Evolutionary conservation across 2,888 invertebrate species (phyloP), one percentile per base, ranked within the genome.

Genomic region (Gryllus longicercus): DNA sequence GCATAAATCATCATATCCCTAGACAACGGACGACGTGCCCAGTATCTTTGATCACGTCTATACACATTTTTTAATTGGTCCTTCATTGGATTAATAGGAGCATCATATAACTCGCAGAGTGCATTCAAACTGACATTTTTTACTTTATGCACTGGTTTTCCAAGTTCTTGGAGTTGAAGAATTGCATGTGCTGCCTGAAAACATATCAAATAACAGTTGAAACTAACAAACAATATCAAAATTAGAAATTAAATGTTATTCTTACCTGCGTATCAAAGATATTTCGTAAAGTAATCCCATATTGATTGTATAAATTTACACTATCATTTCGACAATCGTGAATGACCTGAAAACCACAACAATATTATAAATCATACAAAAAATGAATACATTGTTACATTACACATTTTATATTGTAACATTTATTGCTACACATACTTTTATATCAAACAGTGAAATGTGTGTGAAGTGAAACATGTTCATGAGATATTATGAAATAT

Each of bases 301-400:
- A 96, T 86, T 97, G 96, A 86, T 92, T 91, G 88, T 92, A 93
- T 83, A 97, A 90, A 88, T 95, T 96, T 77, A 94, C 93, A 81
- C 96, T 95, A 88, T 96, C 96, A 87, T 96, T 96, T 82, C 96
- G 91, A 86, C 96, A 97, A 86, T 97, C 97, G 86, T 97, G 97
- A 85, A 96, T 94, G 80, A 97, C 91, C 91, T 92, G 83, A 80
- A 87, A 87, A 63, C 5, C 38, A 38, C 38, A 38, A 38, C 38
- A 38, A 63, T n/a, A 63, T 78, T 76, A 80, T 81, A 83, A 84
- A 83, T 82, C 79, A 81, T 77, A 75, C 8, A 51, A n/a, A 78
- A 38, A 38, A 38, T 5, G 1, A 5, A 5, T 5, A 38, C 5
- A 38, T 38, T 38, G 38, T 38, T 38, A 38, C 38, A 38, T 38